Base-by-base conservation (phyloP, 2,113 vertebrate genomes). In the Columbina picui region DNA sequence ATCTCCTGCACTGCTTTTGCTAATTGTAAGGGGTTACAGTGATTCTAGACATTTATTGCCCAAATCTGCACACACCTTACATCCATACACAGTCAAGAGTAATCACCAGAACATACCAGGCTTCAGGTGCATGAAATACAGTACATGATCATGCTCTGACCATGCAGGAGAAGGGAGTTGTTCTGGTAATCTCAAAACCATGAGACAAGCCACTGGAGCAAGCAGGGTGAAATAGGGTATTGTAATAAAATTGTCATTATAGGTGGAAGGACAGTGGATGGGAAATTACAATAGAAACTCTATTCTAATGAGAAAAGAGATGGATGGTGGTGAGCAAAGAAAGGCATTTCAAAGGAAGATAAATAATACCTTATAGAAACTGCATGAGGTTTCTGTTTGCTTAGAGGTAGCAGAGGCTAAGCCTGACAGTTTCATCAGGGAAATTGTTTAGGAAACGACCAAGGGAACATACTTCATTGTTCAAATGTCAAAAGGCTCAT, bases 351-450 rank as follows among this genome's bases (percentile, higher is more conserved):
- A 53, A 87, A 84, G 55, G 39, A 73, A 53, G 61, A 60, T 86
- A 59, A 87, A 74, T n/a, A 93, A 63, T 38, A n/a, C 53, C 64
- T 67, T 57, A 70, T 88, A 69, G 73, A 95, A 97, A 97, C 90
- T 87, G 55, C 30, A 69, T 47, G 56, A 89, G 55, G 61, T 77
- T 77, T 50, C 59, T 82, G 9, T 79, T 93, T 87, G 73, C 61
- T 97, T 26, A 69, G n/a, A 94, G 30, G 56, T 55, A 89, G 49
- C 59, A 87, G 84, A 89, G 70, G 74, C 75, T 60, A 90, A 73
- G 53, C 83, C 75, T 94, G 82, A 87, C 69, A 84, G 56, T 83
- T 96, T 80, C 67, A 90, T 92, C 49, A 50, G 36, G 82, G 45
- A 94, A 94, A 83, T 61, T 53, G 59, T 84, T 86, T 71, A 81